These are phyloP conservation scores for Alosa sapidissima DNA, from an alignment of 2,797 vertebrate species.

Conservation along the genomic window DNA sequence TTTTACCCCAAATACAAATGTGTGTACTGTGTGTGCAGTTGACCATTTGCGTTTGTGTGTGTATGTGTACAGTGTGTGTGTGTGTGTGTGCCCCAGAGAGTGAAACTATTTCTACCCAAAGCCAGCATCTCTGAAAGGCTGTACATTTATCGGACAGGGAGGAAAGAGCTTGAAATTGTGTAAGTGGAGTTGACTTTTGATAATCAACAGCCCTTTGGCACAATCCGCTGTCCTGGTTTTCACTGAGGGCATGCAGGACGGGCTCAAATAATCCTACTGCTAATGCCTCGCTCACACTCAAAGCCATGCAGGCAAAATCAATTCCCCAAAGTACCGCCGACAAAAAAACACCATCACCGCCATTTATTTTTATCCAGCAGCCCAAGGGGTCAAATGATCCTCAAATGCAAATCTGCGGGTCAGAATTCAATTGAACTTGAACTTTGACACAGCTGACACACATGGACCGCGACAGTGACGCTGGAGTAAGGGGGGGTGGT, in stretches of 20 bases:
- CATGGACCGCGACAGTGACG: too few species aligned
- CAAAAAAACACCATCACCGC: too few species aligned
- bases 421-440: background rate
- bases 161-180: background rate
- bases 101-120: background rate
- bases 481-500: too few species aligned
- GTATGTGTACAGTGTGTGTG: background rate
- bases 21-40: background rate
- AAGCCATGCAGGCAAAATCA: background rate
- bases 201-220: background rate
- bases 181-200: too few species aligned
- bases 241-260: background rate
- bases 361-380: too few species aligned
- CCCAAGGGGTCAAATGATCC: background rate
- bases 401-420: background rate
- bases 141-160: background rate
- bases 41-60: background rate
- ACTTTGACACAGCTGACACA: background rate
- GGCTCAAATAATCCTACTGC: too few species aligned
- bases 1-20: constrained; percentile 3
- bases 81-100: background rate
- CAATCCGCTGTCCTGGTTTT: background rate
- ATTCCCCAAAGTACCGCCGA: too few species aligned
- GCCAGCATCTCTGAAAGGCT: background rate
- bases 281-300: too few species aligned